phyloP scores from a whole-genome alignment of 2,888 invertebrate species.

The Amphipoea oculea region DNA sequence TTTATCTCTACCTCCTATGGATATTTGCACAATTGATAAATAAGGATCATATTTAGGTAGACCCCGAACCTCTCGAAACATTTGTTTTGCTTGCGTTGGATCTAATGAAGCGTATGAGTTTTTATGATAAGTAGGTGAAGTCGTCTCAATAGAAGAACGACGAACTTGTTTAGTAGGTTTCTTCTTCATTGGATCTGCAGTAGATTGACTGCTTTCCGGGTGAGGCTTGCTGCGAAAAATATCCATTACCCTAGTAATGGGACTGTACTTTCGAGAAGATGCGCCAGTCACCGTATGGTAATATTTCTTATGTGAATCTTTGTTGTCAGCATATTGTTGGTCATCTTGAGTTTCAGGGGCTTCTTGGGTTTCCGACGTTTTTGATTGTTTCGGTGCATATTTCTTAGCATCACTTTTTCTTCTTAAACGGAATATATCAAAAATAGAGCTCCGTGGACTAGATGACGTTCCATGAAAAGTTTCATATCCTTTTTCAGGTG shows the following conservation, averaged over 20 bases:
- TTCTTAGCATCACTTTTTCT: slow-evolving; percentile 88
- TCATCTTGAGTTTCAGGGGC: slow-evolving; percentile 76
- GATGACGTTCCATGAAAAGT: slow-evolving; percentile 89
- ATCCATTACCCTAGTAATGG: slow-evolving; percentile 89
- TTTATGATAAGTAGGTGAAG: slow-evolving; percentile 88
- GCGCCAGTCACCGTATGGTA: slow-evolving; percentile 89
- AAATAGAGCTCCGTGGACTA: slow-evolving; percentile 88
- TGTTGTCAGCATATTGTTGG: slow-evolving; percentile 76
- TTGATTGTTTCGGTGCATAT: slow-evolving; percentile 76
- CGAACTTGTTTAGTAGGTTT: slow-evolving; percentile 82
- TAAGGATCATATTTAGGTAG: slow-evolving; percentile 88
- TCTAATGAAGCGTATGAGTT: slow-evolving; percentile 88
- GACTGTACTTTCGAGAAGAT: slow-evolving; percentile 87
- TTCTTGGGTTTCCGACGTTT: slow-evolving; percentile 83
- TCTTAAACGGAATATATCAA: slow-evolving; percentile 88
- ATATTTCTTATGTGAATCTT: slow-evolving; percentile 88
- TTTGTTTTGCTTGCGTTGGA: slow-evolving; percentile 86
- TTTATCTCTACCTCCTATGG: slow-evolving; percentile 88
- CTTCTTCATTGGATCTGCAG: slow-evolving; percentile 82
- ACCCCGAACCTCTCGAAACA: slow-evolving; percentile 88
- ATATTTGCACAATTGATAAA: slow-evolving; percentile 89
- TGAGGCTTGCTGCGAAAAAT: slow-evolving; percentile 87
- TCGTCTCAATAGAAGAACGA: slow-evolving; percentile 87
- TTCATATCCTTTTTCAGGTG: slow-evolving; percentile 85
- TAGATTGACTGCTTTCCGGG: slow-evolving; percentile 76